Evolutionary conservation across 2,113 vertebrate species (phyloP).

Genomic region (Asarcornis scutulata): DNA sequence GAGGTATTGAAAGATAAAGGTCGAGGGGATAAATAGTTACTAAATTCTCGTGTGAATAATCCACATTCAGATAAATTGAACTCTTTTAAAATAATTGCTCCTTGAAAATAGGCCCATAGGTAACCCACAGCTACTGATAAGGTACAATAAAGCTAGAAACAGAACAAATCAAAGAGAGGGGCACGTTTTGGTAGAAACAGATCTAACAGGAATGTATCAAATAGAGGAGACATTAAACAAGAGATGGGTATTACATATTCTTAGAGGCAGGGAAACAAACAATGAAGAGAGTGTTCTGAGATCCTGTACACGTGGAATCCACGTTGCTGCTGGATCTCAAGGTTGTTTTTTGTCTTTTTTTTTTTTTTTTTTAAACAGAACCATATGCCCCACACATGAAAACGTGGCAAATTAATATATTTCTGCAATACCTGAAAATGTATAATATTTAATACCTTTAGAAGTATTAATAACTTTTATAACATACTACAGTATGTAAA

Average conservation of each 20-base stretch:
- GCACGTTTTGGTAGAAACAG: background rate
- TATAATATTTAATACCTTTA: background rate
- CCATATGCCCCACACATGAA: background rate
- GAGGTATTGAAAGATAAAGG: background rate
- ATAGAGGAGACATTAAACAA: background rate
- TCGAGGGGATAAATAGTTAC: background rate
- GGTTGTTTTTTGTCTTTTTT: background rate
- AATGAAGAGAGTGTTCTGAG: background rate
- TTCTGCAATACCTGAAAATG: background rate
- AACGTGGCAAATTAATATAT: background rate
- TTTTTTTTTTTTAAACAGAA: background rate
- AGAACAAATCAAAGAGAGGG: background rate
- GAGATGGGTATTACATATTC: background rate
- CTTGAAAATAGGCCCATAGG: background rate
- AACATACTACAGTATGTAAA: background rate
- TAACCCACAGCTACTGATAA: background rate
- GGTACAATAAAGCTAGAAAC: background rate
- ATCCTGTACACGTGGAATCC: background rate
- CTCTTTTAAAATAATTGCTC: background rate
- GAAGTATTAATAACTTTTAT: background rate
- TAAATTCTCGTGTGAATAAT: background rate
- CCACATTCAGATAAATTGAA: background rate
- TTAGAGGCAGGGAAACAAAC: background rate
- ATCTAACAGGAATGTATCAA: background rate
- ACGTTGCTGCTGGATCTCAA: background rate